Conservation (phyloP, 2,888 invertebrate genomes). For the Oxystoma pomonae region DNA sequence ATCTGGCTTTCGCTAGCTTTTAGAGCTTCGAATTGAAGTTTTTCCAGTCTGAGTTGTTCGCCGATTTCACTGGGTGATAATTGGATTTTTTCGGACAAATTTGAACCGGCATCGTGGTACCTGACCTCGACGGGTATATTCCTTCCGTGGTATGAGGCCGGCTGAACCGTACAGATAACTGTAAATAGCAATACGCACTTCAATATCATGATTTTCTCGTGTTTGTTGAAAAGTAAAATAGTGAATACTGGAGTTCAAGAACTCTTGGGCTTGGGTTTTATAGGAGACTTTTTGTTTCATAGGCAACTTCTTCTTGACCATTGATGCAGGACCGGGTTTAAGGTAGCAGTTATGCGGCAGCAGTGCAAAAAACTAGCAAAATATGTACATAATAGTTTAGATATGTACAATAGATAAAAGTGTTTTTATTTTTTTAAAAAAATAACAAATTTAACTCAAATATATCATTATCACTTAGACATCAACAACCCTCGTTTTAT, state of each 20-base stretch:
- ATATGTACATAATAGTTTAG: too few relatives aligned
- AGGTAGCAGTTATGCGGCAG: too few relatives aligned
- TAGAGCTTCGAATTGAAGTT: slow-evolving; percentile 7
- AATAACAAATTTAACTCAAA: too few relatives aligned
- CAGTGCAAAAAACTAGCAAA: too few relatives aligned
- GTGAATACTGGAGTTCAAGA: slow-evolving; percentile 43
- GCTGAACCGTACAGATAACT: slow-evolving; percentile 29
- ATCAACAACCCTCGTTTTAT: too few relatives aligned
- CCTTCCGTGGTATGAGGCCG: slow-evolving; percentile 27
- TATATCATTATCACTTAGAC: too few relatives aligned
- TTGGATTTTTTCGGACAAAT: slow-evolving; percentile 20
- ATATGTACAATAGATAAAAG: too few relatives aligned
- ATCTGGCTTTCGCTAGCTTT: not conserved
- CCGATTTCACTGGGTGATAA: slow-evolving; percentile 13
- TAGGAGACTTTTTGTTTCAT: slow-evolving; percentile 30
- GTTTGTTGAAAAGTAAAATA: slow-evolving; percentile 7
- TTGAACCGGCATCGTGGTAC: slow-evolving; percentile 26
- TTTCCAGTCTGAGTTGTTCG: slow-evolving; percentile 12
- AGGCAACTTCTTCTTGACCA: not conserved
- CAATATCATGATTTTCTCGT: slow-evolving; percentile 12
- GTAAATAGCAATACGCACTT: slow-evolving; percentile 29
- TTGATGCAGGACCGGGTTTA: not conserved
- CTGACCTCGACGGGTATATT: slow-evolving; percentile 40
- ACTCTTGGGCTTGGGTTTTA: slow-evolving; percentile 43
- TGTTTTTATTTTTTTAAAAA: too few relatives aligned